These are phyloP conservation scores for Eudyptes chrysolophus DNA, from an alignment of 2,113 vertebrate genomes.

Conservation along the genomic window DNA sequence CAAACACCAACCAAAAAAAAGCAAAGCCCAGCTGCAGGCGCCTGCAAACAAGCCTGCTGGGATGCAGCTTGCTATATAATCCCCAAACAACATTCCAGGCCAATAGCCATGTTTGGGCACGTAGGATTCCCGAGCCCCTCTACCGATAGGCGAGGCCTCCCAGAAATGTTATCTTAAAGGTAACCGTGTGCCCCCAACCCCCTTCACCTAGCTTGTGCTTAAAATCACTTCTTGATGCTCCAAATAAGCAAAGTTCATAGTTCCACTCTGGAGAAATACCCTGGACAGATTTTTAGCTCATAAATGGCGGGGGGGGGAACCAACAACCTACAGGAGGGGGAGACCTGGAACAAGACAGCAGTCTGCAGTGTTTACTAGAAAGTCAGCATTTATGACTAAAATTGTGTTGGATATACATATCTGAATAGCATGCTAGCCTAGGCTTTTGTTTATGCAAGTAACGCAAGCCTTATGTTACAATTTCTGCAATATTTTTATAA, in stretches of 20 bases:
- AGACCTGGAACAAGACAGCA: background rate
- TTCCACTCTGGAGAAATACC: background rate
- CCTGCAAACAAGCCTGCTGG: background rate
- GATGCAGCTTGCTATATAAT: background rate
- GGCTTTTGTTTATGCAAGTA: background rate
- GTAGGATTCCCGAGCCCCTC: background rate
- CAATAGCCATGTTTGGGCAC: background rate
- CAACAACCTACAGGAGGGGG: background rate
- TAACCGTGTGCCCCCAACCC: background rate
- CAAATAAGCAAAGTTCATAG: background rate
- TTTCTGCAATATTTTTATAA: background rate
- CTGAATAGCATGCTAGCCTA: background rate
- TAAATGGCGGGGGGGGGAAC: background rate
- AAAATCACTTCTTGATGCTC: background rate
- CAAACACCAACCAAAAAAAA: background rate
- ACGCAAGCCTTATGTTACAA: background rate
- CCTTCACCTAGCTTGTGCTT: background rate
- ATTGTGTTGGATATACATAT: background rate
- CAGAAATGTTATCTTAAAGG: background rate
- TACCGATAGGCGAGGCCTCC: accelerated
- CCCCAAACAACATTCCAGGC: background rate
- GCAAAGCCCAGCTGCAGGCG: background rate
- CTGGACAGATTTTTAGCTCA: background rate
- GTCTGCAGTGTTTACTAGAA: background rate
- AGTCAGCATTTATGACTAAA: background rate